Evolutionary conservation across 2,888 invertebrate species (phyloP).

Genomic region (Erebia aethiops): DNA sequence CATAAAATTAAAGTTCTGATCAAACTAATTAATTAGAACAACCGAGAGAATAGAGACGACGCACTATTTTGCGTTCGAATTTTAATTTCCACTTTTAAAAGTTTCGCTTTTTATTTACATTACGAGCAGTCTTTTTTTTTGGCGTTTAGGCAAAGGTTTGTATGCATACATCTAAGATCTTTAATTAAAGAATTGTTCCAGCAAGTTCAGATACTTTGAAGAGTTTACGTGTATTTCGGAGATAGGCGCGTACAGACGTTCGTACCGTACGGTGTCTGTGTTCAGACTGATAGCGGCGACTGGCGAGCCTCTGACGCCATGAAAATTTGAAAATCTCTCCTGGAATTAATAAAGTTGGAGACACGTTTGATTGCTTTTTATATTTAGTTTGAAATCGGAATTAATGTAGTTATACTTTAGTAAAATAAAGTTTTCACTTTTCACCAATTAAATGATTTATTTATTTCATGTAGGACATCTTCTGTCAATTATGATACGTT

Average conservation of each 20-base stretch:
- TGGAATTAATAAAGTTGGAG: slow-evolving; percentile 22
- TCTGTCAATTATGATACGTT: too few species aligned
- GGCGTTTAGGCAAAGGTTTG: background rate
- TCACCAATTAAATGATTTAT: too few species aligned
- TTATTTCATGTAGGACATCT: too few species aligned
- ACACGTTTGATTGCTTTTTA: slow-evolving; percentile 17
- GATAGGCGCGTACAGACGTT: slow-evolving; percentile 27
- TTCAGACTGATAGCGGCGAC: slow-evolving; percentile 34
- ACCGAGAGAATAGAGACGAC: background rate
- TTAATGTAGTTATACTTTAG: background rate
- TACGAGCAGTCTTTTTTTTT: slow-evolving; percentile 2
- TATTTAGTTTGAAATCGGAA: slow-evolving; percentile 10
- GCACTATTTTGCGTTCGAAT: slow-evolving; percentile 14
- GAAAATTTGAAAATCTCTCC: slow-evolving; percentile 23
- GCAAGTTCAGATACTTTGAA: slow-evolving; percentile 24
- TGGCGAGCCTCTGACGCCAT: slow-evolving; percentile 26
- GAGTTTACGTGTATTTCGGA: slow-evolving; percentile 8
- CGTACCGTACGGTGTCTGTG: slow-evolving; percentile 31
- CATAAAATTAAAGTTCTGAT: background rate
- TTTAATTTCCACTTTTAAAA: slow-evolving; percentile 11
- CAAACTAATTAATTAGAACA: background rate
- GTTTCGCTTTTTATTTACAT: background rate
- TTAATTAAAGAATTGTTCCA: background rate
- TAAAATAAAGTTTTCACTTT: background rate
- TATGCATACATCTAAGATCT: background rate